phyloP scores from a whole-genome alignment of 2,797 vertebrate genomes.

The Atherinosoma microstoma region DNA sequence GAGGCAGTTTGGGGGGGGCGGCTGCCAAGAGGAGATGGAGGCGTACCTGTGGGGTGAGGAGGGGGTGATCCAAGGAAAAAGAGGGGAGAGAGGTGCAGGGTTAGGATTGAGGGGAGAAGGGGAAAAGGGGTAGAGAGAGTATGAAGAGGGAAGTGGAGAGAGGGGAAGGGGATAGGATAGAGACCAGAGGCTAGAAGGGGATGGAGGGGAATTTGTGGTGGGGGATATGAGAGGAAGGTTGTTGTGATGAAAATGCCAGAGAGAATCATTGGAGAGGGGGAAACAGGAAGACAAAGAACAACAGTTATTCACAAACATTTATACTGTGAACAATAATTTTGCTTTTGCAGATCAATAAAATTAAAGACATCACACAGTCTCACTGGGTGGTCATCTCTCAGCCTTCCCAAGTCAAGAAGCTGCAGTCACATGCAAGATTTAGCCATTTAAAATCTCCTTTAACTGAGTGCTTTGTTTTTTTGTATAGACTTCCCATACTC shows the following conservation, averaged over 20 bases:
- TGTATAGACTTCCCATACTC: not conserved
- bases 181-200: conserved; percentile 30
- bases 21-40: conserved; percentile 67
- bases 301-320: conserved; percentile 65
- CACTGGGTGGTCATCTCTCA: not conserved
- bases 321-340: conserved; percentile 1
- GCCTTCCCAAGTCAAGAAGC: conserved; percentile 30
- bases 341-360: conserved; percentile 7
- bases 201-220: not conserved
- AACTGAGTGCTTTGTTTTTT: too few species aligned
- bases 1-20: conserved; percentile 16
- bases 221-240: conserved; percentile 30
- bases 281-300: conserved; percentile 48
- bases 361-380: not conserved
- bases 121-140: conserved; percentile 61
- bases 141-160: conserved; percentile 66
- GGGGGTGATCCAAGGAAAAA: conserved; percentile 9
- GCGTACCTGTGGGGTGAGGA: conserved; percentile 55
- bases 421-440: conserved; percentile 2
- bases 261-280: conserved; percentile 22
- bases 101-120: conserved; percentile 31
- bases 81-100: conserved; percentile 5
- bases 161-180: conserved; percentile 29
- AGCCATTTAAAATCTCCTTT: not conserved
- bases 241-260: conserved; percentile 54